Evolutionary conservation across 2,113 vertebrate species (phyloP).

Genomic region (Macaca mulatta): DNA sequence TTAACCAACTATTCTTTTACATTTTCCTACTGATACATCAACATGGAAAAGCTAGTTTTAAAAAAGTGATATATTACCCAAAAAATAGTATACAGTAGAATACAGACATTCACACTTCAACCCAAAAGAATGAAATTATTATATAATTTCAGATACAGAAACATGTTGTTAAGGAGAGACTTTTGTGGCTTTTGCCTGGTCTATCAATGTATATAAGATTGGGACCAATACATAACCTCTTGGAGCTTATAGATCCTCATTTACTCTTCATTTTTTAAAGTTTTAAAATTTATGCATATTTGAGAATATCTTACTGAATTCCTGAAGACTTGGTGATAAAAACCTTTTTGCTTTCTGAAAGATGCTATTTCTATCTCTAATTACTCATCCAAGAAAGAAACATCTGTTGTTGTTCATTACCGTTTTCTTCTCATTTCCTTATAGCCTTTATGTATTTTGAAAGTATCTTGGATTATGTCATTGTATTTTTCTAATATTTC

Average conservation of each 20-base stretch:
- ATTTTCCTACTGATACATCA: background rate
- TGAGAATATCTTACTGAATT: constrained; percentile 64
- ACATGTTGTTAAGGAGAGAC: background rate
- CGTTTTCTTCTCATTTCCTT: constrained; percentile 70
- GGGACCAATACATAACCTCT: background rate
- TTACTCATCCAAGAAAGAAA: constrained; percentile 79
- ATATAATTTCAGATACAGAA: constrained; percentile 13
- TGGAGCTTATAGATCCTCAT: background rate
- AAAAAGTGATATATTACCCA: background rate
- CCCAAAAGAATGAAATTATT: background rate
- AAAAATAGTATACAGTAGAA: background rate
- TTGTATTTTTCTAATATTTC: constrained; percentile 70
- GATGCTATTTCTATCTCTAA: constrained; percentile 77
- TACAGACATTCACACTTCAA: background rate
- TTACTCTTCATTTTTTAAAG: constrained; percentile 5
- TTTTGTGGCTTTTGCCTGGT: background rate
- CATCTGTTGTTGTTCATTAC: constrained; percentile 78
- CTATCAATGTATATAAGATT: background rate
- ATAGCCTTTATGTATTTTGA: constrained; percentile 71
- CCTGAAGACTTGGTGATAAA: constrained; percentile 66
- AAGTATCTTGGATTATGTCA: constrained; percentile 70
- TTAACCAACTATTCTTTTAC: background rate
- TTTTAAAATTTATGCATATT: constrained; percentile 43
- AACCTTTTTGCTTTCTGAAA: constrained; percentile 61
- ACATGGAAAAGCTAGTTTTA: background rate